A percentile compares a stretch with the other conserved stretches of the same genome.
Evolutionary conservation across 2,797 vertebrate genomes (phyloP).

Genomic region (Cynodonichthys magdalenae): DNA sequence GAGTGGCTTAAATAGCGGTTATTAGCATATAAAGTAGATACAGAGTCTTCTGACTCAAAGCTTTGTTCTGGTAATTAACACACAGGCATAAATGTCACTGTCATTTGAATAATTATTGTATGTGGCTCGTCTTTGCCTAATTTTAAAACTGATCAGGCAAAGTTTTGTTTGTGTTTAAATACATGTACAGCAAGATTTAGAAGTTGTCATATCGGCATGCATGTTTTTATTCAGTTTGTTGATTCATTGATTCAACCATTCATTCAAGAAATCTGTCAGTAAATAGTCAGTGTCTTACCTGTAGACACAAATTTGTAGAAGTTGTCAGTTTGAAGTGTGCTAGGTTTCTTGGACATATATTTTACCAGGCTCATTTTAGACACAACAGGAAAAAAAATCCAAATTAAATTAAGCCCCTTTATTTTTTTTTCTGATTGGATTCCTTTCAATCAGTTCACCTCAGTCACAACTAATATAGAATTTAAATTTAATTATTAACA

Average conservation of each 20-base stretch:
- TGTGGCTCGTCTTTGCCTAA: constrained; percentile 54
- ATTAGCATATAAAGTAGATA: constrained; percentile 78
- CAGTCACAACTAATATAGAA: no score
- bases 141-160: constrained; percentile 38
- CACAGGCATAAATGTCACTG: constrained; percentile 68
- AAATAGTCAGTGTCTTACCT: no score
- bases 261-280: neutral
- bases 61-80: constrained; percentile 78
- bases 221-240: neutral
- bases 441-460: no score
- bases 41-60: constrained; percentile 66
- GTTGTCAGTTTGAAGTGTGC: no score
- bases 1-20: constrained; percentile 72
- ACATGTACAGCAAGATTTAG: constrained; percentile 15
- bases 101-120: constrained; percentile 74
- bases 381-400: no score
- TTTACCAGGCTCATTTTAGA: neutral
- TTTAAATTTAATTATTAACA: no score
- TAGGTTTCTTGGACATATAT: no score
- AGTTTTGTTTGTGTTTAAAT: constrained; percentile 37
- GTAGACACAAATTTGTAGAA: no score
- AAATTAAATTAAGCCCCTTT: no score
- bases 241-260: neutral
- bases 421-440: no score
- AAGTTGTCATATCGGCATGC: neutral